These are phyloP conservation scores for Hepsetus odoe DNA, from an alignment of 2,113 vertebrate genomes.

Conservation along the genomic window DNA sequence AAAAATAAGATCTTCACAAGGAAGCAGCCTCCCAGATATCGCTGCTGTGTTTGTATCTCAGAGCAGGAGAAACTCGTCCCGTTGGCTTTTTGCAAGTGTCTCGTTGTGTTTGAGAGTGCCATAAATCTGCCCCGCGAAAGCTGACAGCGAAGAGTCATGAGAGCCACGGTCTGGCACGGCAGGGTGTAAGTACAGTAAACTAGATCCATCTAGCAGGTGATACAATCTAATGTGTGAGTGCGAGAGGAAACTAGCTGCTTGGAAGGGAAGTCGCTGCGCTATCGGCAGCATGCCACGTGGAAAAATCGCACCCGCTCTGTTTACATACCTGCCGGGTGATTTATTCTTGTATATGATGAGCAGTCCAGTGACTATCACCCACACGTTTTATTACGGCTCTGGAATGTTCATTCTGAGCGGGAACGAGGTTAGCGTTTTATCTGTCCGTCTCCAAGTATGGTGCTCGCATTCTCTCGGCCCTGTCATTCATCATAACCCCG, in stretches of 20 bases:
- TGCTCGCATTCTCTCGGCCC: constrained; percentile 37
- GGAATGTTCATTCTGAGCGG: constrained; percentile 58
- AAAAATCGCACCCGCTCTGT: constrained; percentile 53
- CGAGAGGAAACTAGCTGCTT: constrained; percentile 43
- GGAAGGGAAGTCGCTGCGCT: constrained; percentile 48
- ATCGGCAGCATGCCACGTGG: constrained; percentile 50
- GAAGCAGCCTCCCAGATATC: constrained; percentile 13
- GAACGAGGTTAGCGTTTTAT: constrained; percentile 52
- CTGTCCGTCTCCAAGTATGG: constrained; percentile 58
- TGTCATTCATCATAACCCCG: constrained; percentile 59
- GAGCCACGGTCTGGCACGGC: constrained; percentile 26
- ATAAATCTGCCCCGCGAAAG: constrained; percentile 28
- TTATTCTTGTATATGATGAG: constrained; percentile 61
- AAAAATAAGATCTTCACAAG: constrained; percentile 11
- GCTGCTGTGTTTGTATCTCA: constrained; percentile 10
- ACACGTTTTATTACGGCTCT: constrained; percentile 58
- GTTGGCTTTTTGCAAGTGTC: constrained; percentile 2
- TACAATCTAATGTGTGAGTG: constrained; percentile 41
- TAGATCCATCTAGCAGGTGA: constrained; percentile 46
- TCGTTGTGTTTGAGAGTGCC: background rate
- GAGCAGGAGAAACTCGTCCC: background rate
- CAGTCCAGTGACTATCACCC: constrained; percentile 56
- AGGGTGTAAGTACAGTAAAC: constrained; percentile 47
- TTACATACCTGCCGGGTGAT: constrained; percentile 61
- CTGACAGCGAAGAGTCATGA: constrained; percentile 12